Base-by-base conservation (phyloP, 2,888 invertebrate species). In the Phortica magna region DNA sequence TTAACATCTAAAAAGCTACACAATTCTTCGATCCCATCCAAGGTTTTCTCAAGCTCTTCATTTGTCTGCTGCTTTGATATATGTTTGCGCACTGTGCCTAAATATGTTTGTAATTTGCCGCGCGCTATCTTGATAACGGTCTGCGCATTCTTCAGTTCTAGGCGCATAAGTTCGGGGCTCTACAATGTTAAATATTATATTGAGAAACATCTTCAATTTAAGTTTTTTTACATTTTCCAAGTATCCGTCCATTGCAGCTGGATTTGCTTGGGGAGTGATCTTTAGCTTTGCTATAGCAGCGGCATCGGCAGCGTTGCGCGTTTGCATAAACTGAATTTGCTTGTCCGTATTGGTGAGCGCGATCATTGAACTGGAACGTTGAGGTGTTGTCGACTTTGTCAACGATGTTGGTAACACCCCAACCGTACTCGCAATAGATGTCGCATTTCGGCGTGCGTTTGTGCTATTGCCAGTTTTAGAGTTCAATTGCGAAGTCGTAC, bases 11-110 rank as follows among this genome's bases (percentile, higher is more conserved):
- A 80, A 72, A 91, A 89, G 39, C 87, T 85, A 77, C 91, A 90
- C 71, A 93, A 89, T 83, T 93, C 93, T 74, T 92, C 92, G 43
- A 93, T 92, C 9, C 93, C 93, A 81, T 92, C 92, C n/a, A 93
- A 82, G 0, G 93, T 92, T 73, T 92, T 89, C 64, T 91, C 91
- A 0, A 88, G 76, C 55, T 91, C 89, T 22, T 90, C 84, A 9
- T 89, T 83, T 17, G 79, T 75, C 31, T 77, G 73, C 19, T 88
- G 85, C 39, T 83, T 86, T 67, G 87, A 82, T 59, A 92, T 82
- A 75, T 91, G 88, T 73, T 90, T 88, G n/a, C 91, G 90, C 53
- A 93, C 86, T 2, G 89, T 89, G n/a, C 80, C 79, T 68, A 93
- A 84, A 85, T 93, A 93, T 43, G 91, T 90, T 48, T 89, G 84